These are phyloP conservation scores for Coenonympha arcania DNA, from an alignment of 2,888 invertebrate species.

Conservation along the genomic window DNA sequence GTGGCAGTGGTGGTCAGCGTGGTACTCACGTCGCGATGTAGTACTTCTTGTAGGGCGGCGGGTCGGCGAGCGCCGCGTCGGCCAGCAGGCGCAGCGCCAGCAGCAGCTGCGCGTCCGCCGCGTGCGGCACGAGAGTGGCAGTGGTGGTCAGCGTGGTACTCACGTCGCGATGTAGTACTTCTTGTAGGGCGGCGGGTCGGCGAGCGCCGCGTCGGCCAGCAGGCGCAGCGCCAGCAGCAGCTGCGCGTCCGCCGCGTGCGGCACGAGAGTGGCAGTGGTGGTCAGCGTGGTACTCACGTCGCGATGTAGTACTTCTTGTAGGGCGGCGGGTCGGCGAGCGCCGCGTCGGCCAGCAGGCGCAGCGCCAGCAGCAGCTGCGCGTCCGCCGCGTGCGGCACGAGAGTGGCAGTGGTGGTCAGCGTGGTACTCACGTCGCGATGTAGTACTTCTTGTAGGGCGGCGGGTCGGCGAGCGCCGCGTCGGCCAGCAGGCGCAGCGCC, in stretches of 20 bases:
- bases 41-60: slow-evolving; percentile 43
- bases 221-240: slow-evolving; percentile 46
- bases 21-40: slow-evolving; percentile 52
- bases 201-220: slow-evolving; percentile 32
- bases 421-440: slow-evolving; percentile 47
- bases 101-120: slow-evolving; percentile 47
- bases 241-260: slow-evolving; percentile 46
- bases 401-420: too few relatives aligned
- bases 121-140: slow-evolving; percentile 41
- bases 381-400: slow-evolving; percentile 46
- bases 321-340: slow-evolving; percentile 23
- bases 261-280: too few relatives aligned
- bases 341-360: slow-evolving; percentile 37
- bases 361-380: slow-evolving; percentile 46
- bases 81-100: slow-evolving; percentile 43
- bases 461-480: slow-evolving; percentile 28
- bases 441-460: slow-evolving; percentile 47
- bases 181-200: slow-evolving; percentile 35
- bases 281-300: slow-evolving; percentile 39
- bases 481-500: slow-evolving; percentile 43
- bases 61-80: slow-evolving; percentile 29
- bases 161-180: slow-evolving; percentile 54
- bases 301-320: slow-evolving; percentile 54
- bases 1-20: too few relatives aligned
- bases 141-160: slow-evolving; percentile 32